Percentiles rank a stretch among this genome's conserved stretches.
These are phyloP conservation scores for Pammene fasciana DNA, from an alignment of 2,888 invertebrate genomes.

Conservation along the genomic window DNA sequence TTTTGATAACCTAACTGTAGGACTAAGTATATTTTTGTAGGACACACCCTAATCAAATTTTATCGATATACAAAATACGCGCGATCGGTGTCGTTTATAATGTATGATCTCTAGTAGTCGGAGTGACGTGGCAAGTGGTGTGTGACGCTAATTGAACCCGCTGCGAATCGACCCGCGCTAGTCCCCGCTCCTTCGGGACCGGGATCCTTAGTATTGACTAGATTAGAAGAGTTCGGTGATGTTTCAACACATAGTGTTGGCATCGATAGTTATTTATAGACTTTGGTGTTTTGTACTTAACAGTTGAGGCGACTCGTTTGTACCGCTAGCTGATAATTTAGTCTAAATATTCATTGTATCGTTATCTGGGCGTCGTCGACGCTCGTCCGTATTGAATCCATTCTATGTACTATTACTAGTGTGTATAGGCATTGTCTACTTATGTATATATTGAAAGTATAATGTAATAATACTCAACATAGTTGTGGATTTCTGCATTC, in stretches of 20 bases:
- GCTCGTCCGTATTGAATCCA: constrained; percentile 69
- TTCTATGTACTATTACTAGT: constrained; percentile 67
- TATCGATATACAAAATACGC: not conserved
- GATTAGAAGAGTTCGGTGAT: constrained; percentile 47
- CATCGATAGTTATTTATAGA: constrained; percentile 56
- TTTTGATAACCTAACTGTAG: no score
- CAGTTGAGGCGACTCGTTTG: constrained; percentile 67
- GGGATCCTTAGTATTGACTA: constrained; percentile 60
- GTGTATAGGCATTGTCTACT: constrained; percentile 72
- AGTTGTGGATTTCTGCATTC: constrained; percentile 84
- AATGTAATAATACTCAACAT: constrained; percentile 80
- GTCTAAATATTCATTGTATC: constrained; percentile 64
- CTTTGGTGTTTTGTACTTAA: constrained; percentile 71
- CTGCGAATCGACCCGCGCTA: constrained; percentile 63
- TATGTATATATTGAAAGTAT: constrained; percentile 78
- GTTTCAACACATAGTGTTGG: constrained; percentile 73
- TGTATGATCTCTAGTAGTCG: constrained; percentile 25
- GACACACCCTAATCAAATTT: no score
- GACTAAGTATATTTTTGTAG: no score
- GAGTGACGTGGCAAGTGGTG: constrained; percentile 15
- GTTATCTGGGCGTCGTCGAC: constrained; percentile 64
- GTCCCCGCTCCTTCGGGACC: constrained; percentile 69
- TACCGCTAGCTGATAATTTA: constrained; percentile 75
- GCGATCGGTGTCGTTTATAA: constrained; percentile 14
- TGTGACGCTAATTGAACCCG: constrained; percentile 40